Conservation (phyloP, 2,797 vertebrate species). For the Borostomias antarcticus region DNA sequence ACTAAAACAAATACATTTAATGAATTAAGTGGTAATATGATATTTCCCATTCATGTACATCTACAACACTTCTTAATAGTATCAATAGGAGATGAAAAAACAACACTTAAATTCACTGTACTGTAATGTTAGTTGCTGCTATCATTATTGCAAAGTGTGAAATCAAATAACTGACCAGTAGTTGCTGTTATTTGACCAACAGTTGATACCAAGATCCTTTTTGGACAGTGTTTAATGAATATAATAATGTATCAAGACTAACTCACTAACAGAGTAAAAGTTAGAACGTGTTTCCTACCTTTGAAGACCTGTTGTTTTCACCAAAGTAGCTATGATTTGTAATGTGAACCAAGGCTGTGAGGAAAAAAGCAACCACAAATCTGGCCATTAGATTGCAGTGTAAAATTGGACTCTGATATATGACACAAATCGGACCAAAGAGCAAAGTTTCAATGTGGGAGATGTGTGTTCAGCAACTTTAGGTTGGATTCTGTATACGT, state of each 20-base stretch:
- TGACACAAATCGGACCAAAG: slow-evolving; percentile 70
- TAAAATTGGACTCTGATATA: slow-evolving; percentile 62
- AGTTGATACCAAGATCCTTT: slow-evolving; percentile 13
- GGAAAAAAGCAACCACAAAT: slow-evolving; percentile 41
- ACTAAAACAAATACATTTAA: slow-evolving; percentile 56
- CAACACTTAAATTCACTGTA: no score
- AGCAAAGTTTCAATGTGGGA: slow-evolving; percentile 68
- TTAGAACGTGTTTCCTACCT: slow-evolving; percentile 75
- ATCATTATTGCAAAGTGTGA: not conserved
- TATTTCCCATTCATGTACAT: not conserved
- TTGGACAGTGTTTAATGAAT: not conserved
- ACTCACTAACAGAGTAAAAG: slow-evolving; percentile 47
- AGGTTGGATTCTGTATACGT: slow-evolving; percentile 70
- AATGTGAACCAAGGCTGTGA: slow-evolving; percentile 31
- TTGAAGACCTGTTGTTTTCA: slow-evolving; percentile 73
- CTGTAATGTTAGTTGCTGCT: no score
- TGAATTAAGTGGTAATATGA: slow-evolving; percentile 4
- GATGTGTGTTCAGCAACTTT: slow-evolving; percentile 77
- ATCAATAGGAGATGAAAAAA: no score
- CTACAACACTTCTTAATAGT: no score
- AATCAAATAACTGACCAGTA: slow-evolving; percentile 3
- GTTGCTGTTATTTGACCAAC: slow-evolving; percentile 1
- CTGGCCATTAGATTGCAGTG: slow-evolving; percentile 46
- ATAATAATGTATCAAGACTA: not conserved
- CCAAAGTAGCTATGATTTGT: slow-evolving; percentile 45